Evolutionary conservation across 2,888 invertebrate genomes (phyloP).

Genomic region (Cerceris ruficornis): DNA sequence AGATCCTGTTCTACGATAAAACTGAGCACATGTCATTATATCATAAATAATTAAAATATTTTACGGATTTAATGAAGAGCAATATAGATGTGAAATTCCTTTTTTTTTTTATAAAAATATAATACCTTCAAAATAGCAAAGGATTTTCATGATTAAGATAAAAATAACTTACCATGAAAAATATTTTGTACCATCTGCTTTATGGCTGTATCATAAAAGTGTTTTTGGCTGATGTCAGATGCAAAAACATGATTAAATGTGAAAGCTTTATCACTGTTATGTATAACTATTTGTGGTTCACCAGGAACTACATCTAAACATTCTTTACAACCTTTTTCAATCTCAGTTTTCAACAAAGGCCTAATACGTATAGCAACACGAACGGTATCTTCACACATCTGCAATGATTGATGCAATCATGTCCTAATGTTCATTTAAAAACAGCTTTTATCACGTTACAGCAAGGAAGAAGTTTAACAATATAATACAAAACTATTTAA

Average conservation of each 20-base stretch:
- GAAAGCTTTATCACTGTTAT: conserved; percentile 87
- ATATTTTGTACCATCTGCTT: conserved; percentile 88
- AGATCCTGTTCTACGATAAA: too few relatives aligned
- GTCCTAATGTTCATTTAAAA: too few relatives aligned
- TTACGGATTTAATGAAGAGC: too few relatives aligned
- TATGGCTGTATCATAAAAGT: conserved; percentile 89
- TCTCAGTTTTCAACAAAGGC: conserved; percentile 89
- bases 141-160: neutral
- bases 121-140: too few relatives aligned
- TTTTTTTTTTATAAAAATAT: too few relatives aligned
- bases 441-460: too few relatives aligned
- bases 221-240: conserved; percentile 86
- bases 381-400: conserved; percentile 82
- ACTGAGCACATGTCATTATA: neutral
- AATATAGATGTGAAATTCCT: too few relatives aligned
- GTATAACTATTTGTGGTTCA: conserved; percentile 88
- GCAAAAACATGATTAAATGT: conserved; percentile 93
- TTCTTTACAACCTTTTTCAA: conserved; percentile 88
- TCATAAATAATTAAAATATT: conserved; percentile 7
- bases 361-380: conserved; percentile 92
- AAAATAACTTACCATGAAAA: conserved; percentile 86
- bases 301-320: conserved; percentile 87
- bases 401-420: neutral
- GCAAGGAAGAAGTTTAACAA: too few relatives aligned
- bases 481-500: too few relatives aligned